Evolutionary conservation across 2,888 invertebrate genomes (phyloP).

Genomic region (Cheilosia scutellata): DNA sequence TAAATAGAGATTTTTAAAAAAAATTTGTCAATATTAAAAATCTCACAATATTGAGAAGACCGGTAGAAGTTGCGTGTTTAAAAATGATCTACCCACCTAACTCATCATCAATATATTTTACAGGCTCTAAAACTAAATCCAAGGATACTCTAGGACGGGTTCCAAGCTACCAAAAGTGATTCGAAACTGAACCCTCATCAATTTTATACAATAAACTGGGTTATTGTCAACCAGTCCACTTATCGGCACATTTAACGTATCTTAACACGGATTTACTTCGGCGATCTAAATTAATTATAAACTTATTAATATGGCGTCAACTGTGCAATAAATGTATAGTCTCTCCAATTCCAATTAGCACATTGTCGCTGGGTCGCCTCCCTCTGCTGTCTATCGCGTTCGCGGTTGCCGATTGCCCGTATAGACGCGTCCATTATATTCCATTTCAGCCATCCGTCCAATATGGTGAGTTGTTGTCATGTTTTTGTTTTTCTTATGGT

Average conservation of each 20-base stretch:
- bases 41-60: no score
- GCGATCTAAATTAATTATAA: conserved; percentile 41
- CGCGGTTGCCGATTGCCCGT: conserved; percentile 19
- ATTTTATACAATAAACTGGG: no score
- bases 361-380: conserved; percentile 47
- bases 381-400: conserved; percentile 20
- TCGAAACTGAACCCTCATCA: not conserved
- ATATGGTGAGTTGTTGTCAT: conserved; percentile 16
- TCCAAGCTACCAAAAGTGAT: no score
- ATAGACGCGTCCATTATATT: conserved; percentile 51
- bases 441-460: conserved; percentile 31
- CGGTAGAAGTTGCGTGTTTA: no score
- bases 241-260: conserved; percentile 12
- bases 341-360: conserved; percentile 64
- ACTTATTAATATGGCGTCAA: conserved; percentile 53
- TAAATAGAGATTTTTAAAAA: no score
- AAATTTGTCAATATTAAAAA: no score
- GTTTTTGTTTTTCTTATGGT: conserved; percentile 29
- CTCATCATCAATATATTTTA: no score
- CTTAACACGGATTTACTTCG: not conserved
- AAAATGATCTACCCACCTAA: no score
- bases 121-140: no score
- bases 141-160: no score
- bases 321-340: conserved; percentile 42
- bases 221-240: conserved; percentile 8